Conservation (phyloP, 1,140 invertebrate species). For the Sminthurinus signatus region DNA sequence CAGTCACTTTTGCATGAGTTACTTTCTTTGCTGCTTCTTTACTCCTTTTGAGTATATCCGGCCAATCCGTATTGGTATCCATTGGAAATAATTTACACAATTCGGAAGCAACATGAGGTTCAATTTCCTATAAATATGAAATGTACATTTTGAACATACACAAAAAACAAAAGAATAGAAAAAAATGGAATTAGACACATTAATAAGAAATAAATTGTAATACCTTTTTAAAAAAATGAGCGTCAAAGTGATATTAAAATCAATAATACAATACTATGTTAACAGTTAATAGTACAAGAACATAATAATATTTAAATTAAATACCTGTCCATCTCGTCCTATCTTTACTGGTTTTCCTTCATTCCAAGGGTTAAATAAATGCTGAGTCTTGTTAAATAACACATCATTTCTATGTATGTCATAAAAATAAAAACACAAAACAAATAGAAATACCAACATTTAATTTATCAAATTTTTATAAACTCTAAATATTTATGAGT, state of each 20-base stretch:
- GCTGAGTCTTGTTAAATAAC: constrained; percentile 82
- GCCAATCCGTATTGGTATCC: constrained; percentile 88
- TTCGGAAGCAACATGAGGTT: constrained; percentile 88
- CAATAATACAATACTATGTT: too few species aligned
- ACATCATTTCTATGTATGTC: constrained; percentile 75
- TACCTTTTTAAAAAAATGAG: too few species aligned
- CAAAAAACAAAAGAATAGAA: too few species aligned
- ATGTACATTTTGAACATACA: too few species aligned
- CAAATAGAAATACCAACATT: neutral
- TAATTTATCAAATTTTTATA: too few species aligned
- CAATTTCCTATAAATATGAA: constrained; percentile 73
- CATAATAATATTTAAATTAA: too few species aligned
- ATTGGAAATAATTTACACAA: constrained; percentile 88
- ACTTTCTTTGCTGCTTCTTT: constrained; percentile 68
- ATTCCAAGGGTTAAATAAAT: constrained; percentile 97
- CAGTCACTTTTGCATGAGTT: constrained; percentile 32
- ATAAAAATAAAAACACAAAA: neutral
- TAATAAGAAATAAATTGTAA: too few species aligned
- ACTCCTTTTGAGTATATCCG: constrained; percentile 77
- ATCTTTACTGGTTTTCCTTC: constrained; percentile 98
- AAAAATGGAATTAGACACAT: too few species aligned
- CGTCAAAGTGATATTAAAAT: too few species aligned
- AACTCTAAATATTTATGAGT: too few species aligned
- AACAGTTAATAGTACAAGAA: too few species aligned
- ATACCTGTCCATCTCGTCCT: constrained; percentile 82